Evolutionary conservation across 2,888 invertebrate species (phyloP), one percentile per base, ranked within the genome.

Genomic region (Sarcophaga carnaria): DNA sequence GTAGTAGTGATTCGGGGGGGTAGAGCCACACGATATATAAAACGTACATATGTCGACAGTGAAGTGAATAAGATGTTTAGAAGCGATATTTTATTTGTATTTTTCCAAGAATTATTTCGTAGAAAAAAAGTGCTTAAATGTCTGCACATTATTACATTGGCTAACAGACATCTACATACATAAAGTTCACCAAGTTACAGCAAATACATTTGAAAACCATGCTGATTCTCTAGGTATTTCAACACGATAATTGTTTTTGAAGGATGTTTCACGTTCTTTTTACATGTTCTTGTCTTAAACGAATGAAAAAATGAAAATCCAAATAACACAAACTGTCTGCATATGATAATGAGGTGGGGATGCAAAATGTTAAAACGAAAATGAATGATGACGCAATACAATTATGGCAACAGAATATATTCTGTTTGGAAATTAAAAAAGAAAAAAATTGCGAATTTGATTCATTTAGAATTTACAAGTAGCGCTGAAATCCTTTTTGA

Each of bases 71-170:
- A 79, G 74, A 74, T 74, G 72, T 76, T 84, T 75, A 80, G 80
- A 75, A 27, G 20, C 74, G 62, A 83, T 71, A 64, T 66, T 77
- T 64, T 80, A 14, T 71, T 47, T 76, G 45, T 71, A 67, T 71
- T 47, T 82, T 78, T 83, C 83, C 67, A 74, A 69, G 78, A 83
- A 83, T 83, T 25, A 37, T 66, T 77, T 83, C 17, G 20, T 54
- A 54, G 59, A 69, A 25, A 25, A 27, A 72, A 70, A 69, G 70
- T 11, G n/a, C 22, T 74, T 67, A 67, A 45, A 45, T 47, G 67
- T 67, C 47, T 67, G n/a, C 11, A 67, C 45, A 47, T 37, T 37
- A 54, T 54, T 54, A 17, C 54, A 37, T 37, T 54, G 54, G 54
- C 54, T 54, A 10, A 37, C 37, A 37, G 10, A 37, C 37, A 37